Evolutionary conservation across 2,888 invertebrate genomes (phyloP), one percentile per base, ranked within the genome.

Genomic region (Caradrina clavipalpis): DNA sequence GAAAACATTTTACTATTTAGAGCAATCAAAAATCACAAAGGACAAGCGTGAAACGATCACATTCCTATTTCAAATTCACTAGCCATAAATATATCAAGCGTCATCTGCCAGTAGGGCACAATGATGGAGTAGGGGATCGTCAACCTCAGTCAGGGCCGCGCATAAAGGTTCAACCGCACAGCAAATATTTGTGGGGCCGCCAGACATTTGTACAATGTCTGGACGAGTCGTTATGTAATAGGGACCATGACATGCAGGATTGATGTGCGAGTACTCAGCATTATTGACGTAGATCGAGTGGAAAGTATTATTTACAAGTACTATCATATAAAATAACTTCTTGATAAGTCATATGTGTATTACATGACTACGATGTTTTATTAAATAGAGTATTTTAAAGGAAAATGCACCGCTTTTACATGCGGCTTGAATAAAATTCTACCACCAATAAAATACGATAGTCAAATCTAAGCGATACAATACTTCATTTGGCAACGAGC

Each of bases 141-240:
- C 71, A 78, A 78, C 80, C 77, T 70, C 56, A 51, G 26, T 53
- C 71, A 82, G 76, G 71, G 75, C 51, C 73, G 59, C n/a, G 45
- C 56, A 57, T 53, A 66, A 71, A 68, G 67, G 65, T 58, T 57
- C 65, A 59, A 74, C 49, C 55, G 54, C 56, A 63, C 19, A 51
- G 56, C 42, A 57, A 78, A 78, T 76, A 76, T 76, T 80, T 76
- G 59, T 49, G 19, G 50, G 45, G 19, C n/a, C 59, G 47, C 10
- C 63, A 63, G 59, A 78, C 78, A 53, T 70, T 61, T 57, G 56
- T 51, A 60, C 42, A 49, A n/a, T 45, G 72, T 61, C 73, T 77
- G 61, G 31, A 53, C 51, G 31, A 42, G 61, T n/a, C 47, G n/a
- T 67, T 49, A 56, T 22, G 1, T 60, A 76, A 49, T 47, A 47